Conservation (phyloP, 2,888 invertebrate species). For the Cryptocephalus primarius region DNA sequence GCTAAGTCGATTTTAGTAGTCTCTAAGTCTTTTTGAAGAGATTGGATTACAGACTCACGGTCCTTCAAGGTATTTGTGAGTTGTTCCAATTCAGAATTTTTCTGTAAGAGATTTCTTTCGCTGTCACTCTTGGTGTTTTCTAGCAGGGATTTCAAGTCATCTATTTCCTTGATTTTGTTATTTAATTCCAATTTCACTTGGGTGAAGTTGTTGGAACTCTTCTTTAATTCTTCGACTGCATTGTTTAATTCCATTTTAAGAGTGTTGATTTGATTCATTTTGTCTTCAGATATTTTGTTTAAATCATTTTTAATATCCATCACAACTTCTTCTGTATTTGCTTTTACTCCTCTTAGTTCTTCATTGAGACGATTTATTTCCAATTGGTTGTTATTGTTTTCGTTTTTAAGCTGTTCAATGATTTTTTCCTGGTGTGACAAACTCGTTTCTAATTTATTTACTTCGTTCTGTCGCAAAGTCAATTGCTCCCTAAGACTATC, state of each 20-base stretch:
- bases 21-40: constrained; percentile 30
- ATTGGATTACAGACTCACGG: constrained; percentile 13
- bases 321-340: constrained; percentile 2
- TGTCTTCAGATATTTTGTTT: constrained; percentile 7
- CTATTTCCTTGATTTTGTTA: neutral
- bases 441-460: neutral
- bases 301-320: constrained; percentile 8
- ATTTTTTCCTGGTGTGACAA: constrained; percentile 22
- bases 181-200: neutral
- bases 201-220: neutral
- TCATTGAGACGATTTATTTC: constrained; percentile 11
- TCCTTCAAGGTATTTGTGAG: constrained; percentile 3
- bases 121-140: neutral
- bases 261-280: constrained; percentile 1
- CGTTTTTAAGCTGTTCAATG: constrained; percentile 32
- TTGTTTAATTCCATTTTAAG: neutral
- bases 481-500: neutral
- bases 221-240: neutral
- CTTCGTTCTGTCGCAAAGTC: neutral
- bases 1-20: constrained; percentile 30
- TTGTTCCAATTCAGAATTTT: neutral
- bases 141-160: neutral
- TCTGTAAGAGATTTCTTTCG: neutral
- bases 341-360: constrained; percentile 10
- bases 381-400: neutral